Evolutionary conservation across 2,113 vertebrate genomes (phyloP).

Genomic region (Brevimyrus niger): DNA sequence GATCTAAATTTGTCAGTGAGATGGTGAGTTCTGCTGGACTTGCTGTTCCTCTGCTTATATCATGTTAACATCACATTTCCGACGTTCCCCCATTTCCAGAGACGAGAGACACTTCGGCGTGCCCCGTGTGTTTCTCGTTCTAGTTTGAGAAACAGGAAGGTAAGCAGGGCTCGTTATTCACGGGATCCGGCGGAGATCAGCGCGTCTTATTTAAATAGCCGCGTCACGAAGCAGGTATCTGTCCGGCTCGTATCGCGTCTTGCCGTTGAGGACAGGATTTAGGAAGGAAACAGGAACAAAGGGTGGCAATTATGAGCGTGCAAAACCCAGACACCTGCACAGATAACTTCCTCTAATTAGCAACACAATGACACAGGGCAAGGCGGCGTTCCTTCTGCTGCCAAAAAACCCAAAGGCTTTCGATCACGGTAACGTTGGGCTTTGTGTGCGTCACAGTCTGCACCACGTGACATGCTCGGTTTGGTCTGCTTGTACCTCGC

Average conservation of each 20-base stretch:
- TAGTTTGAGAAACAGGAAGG: constrained; percentile 29
- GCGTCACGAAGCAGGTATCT: constrained; percentile 84
- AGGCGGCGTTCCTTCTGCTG: constrained; percentile 77
- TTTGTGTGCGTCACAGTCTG: constrained; percentile 62
- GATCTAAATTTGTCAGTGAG: neutral
- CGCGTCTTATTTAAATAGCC: constrained; percentile 83
- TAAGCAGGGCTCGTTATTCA: constrained; percentile 67
- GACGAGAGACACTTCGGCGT: neutral
- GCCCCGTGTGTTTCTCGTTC: neutral
- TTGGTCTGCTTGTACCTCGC: constrained; percentile 63
- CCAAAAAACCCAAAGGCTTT: constrained; percentile 72
- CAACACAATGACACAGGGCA: constrained; percentile 82
- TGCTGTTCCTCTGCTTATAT: neutral
- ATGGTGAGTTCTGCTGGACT: neutral
- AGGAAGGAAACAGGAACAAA: constrained; percentile 76
- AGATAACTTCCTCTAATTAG: constrained; percentile 90
- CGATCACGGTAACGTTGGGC: constrained; percentile 59
- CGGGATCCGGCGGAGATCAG: constrained; percentile 51
- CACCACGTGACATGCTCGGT: constrained; percentile 63
- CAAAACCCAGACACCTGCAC: constrained; percentile 91
- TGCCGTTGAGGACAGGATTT: constrained; percentile 69
- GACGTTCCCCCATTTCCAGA: neutral
- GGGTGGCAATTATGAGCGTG: constrained; percentile 87
- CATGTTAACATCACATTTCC: neutral
- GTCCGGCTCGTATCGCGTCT: constrained; percentile 89